phyloP scores from a whole-genome alignment of 2,888 invertebrate species.

The Xanthia togata region DNA sequence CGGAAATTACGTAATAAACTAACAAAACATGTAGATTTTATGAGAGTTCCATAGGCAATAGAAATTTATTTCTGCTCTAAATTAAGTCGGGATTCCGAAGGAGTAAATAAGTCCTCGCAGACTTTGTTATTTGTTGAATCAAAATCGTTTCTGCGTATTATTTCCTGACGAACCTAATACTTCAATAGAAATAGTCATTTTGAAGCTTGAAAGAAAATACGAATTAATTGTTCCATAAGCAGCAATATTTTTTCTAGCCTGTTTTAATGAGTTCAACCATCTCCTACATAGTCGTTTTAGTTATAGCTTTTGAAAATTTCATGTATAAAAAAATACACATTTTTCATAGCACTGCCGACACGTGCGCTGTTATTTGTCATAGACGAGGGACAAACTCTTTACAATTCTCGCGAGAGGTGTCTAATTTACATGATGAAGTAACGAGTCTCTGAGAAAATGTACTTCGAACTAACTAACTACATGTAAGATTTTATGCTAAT shows the following conservation, averaged over 20 bases:
- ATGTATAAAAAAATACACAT: neutral
- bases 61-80: constrained; percentile 45
- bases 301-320: neutral
- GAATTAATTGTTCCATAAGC: neutral
- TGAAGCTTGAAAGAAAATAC: neutral
- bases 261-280: neutral
- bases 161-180: neutral
- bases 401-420: constrained; percentile 38
- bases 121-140: constrained; percentile 20
- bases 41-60: constrained; percentile 34
- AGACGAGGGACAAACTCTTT: constrained; percentile 40
- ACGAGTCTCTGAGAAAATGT: constrained; percentile 34
- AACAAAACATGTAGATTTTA: constrained; percentile 62
- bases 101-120: constrained; percentile 16
- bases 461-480: constrained; percentile 1
- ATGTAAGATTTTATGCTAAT: constrained; percentile 38
- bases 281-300: neutral
- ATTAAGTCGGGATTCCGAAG: constrained; percentile 23
- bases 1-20: constrained; percentile 67
- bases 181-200: neutral
- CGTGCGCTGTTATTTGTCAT: constrained; percentile 28
- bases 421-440: constrained; percentile 56
- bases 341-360: neutral
- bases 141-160: neutral
- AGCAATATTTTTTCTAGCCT: neutral